Evolutionary conservation across 2,797 vertebrate species (phyloP).

Genomic region (Myripristis murdjan): DNA sequence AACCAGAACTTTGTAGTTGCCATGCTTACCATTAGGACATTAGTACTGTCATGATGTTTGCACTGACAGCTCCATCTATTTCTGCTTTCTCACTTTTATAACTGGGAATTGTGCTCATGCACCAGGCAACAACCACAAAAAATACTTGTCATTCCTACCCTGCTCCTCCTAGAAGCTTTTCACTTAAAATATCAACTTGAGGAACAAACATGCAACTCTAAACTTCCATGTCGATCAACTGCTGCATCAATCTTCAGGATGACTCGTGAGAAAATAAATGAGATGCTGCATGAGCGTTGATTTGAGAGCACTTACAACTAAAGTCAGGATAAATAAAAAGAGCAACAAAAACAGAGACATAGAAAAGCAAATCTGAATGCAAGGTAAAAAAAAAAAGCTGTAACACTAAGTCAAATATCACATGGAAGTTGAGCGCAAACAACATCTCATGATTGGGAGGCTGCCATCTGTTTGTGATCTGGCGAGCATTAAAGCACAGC

Average conservation of each 20-base stretch:
- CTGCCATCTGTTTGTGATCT: constrained; percentile 79
- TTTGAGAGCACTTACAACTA: constrained; percentile 2
- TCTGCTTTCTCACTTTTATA: constrained; percentile 15
- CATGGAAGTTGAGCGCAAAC: constrained; percentile 49
- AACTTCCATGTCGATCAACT: constrained; percentile 2
- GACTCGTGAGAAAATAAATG: constrained; percentile 15
- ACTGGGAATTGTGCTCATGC: constrained; percentile 9
- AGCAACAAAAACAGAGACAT: neutral
- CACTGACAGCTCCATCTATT: constrained; percentile 13
- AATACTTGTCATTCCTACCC: neutral
- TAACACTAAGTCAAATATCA: constrained; percentile 56
- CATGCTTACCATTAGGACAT: constrained; percentile 45
- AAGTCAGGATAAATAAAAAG: constrained; percentile 10
- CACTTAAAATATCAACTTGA: neutral
- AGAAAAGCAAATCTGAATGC: neutral
- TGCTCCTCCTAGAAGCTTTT: constrained; percentile 4
- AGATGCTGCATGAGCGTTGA: neutral
- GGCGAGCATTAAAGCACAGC: constrained; percentile 52
- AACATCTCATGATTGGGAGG: constrained; percentile 65
- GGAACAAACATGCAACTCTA: constrained; percentile 2
- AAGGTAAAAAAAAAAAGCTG: constrained; percentile 24
- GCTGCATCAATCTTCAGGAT: constrained; percentile 1
- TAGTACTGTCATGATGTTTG: neutral
- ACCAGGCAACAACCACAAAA: constrained; percentile 18
- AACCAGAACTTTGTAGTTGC: constrained; percentile 57